Base-by-base conservation (phyloP, 64 coral and sea anemone genomes). In the Porites lutea region DNA sequence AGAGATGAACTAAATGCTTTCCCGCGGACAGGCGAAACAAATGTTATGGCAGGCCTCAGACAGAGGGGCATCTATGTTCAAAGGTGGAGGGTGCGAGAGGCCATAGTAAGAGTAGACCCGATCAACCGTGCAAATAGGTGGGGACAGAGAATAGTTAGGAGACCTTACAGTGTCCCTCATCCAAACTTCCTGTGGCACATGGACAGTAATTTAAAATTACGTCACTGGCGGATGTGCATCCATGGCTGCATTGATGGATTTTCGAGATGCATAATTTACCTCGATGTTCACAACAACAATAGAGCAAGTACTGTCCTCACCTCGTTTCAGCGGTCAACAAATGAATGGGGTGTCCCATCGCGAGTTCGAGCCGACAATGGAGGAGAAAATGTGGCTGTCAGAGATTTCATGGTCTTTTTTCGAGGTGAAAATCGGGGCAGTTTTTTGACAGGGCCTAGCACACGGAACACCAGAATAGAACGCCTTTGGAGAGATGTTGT, bases 401-500 rank as follows among this genome's bases (percentile, higher is more conserved):
- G 78, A 52, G 63, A 91, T 21, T 51, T 60, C 12, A 83, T 91
- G 89, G 77, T 58, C 12, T 49, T 18, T 50, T 44, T 16, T 57
- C 47, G 78, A 58, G 89, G 89, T 4, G 48, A 48, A 6, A 91
- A 90, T 79, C 37, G 88, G 16, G 89, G 89, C 57, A 83, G 78
- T 73, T 74, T 43, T 22, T 16, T 91, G 13, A 66, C 66, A 7
- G 89, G 78, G 44, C 16, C 78, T 21, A 82, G 65, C n/a, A 54
- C 52, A 3, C 63, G 61, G 54, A 91, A 91, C 46, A 81, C 83
- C 11, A 44, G 90, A 12, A 92, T 86, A 13, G 90, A 92, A 85
- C 47, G 80, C 5, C n/a, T 92, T 6, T 92, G 90, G 90, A 27
- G 90, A 8, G 79, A 92, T 65, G 79, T 92, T 8, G 61, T 92